Evolutionary conservation across 2,888 invertebrate species (phyloP), one percentile per base, ranked within the genome.

Genomic region (Microdon myrmicae): DNA sequence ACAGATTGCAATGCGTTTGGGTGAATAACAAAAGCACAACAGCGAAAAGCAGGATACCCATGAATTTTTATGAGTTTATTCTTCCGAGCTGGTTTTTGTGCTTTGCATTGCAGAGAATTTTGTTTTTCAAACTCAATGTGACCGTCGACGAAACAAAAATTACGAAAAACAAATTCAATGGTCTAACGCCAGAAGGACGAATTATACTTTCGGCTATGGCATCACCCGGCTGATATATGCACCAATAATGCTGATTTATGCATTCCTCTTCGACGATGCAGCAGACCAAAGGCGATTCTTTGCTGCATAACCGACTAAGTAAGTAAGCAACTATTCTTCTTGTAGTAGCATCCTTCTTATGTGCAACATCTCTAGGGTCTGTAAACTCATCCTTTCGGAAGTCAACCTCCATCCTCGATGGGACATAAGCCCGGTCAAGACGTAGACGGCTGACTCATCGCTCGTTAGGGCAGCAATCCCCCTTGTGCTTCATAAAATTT

Each of bases 201-300:
- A 45, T 47, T 39, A 48, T 31, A 54, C 51, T 38, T 45, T 12
- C 22, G 45, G 51, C 55, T 44, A 38, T 48, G 61, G 61, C 61
- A 56, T 56, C 61, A 49, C 45, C 20, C 64, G 47, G 51, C 58
- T 64, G 58, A 64, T 64, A 56, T 64, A 64, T 64, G 51, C 64
- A 47, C 64, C 64, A 64, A 64, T 58, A 58, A 64, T 37, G 43
- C 64, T 58, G 64, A 64, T 64, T 64, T 64, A 64, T 64, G 51
- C 29, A 38, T 53, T 45, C 45, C 45, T 47, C 58, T 32, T 51
- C 51, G 43, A 58, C 51, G n/a, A n/a, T n/a, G n/a, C n/a, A n/a
- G n/a, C n/a, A n/a, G n/a, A n/a, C n/a, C n/a, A n/a, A n/a, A n/a
- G n/a, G n/a, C n/a, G n/a, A n/a, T n/a, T n/a, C n/a, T n/a, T n/a